These are phyloP conservation scores for Ormyrus thymus DNA, from an alignment of 2,888 invertebrate species.

Conservation along the genomic window DNA sequence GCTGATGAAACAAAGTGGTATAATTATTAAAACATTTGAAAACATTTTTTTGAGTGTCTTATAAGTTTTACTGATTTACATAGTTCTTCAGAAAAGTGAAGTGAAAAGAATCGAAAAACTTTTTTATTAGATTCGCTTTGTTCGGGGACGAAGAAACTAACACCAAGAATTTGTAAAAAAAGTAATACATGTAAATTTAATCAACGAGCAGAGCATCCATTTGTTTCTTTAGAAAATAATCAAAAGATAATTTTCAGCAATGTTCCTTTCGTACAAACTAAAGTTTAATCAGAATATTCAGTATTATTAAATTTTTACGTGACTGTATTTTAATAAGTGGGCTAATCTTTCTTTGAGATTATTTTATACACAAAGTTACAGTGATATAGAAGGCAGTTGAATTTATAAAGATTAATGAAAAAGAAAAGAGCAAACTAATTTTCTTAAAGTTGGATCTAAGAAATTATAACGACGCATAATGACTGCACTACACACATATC, in stretches of 20 bases:
- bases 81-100: too few relatives aligned
- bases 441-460: conserved; percentile 39
- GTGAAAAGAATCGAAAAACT: too few relatives aligned
- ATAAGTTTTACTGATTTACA: too few relatives aligned
- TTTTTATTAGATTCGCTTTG: neutral
- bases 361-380: conserved; percentile 16
- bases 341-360: neutral
- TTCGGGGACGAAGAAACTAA: neutral
- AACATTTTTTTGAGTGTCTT: too few relatives aligned
- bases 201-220: too few relatives aligned
- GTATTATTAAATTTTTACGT: conserved; percentile 33
- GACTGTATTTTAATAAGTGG: conserved; percentile 19
- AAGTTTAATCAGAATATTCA: neutral
- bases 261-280: neutral
- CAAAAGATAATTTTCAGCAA: too few relatives aligned
- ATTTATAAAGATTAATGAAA: conserved; percentile 1
- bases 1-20: too few relatives aligned
- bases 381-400: conserved; percentile 22
- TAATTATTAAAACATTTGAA: too few relatives aligned
- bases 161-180: neutral
- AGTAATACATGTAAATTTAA: too few relatives aligned
- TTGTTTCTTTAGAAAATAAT: too few relatives aligned
- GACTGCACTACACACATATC: conserved; percentile 54
- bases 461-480: conserved; percentile 40
- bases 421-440: conserved; percentile 23